These are phyloP conservation scores for Ophion costatus DNA, from an alignment of 2,888 invertebrate genomes.

Conservation along the genomic window DNA sequence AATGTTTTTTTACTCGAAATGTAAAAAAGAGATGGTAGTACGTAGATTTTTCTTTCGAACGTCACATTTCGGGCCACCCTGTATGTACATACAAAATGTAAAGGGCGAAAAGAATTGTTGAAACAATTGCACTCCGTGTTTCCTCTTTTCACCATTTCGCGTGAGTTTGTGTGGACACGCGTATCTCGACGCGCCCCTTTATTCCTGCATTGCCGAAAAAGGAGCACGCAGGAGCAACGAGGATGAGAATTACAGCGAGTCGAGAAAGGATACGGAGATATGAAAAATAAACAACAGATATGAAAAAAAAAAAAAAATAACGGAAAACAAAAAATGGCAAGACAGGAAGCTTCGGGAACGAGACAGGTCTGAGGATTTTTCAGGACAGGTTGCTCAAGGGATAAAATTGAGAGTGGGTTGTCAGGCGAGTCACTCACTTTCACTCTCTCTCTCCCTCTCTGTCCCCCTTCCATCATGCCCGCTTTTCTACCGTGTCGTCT, in stretches of 20 bases:
- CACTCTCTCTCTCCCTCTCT: slow-evolving; percentile 36
- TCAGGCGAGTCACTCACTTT: slow-evolving; percentile 70
- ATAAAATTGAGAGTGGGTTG: slow-evolving; percentile 77
- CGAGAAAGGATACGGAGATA: slow-evolving; percentile 4
- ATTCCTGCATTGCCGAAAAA: slow-evolving; percentile 51
- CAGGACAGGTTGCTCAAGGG: slow-evolving; percentile 73
- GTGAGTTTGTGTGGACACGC: not conserved
- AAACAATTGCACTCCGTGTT: slow-evolving; percentile 25
- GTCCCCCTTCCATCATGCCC: slow-evolving; percentile 23
- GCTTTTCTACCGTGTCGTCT: slow-evolving; percentile 71
- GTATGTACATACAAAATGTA: slow-evolving; percentile 6
- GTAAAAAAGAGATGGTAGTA: too few relatives aligned
- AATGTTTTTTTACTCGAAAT: too few relatives aligned
- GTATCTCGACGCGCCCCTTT: slow-evolving; percentile 33
- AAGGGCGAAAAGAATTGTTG: slow-evolving; percentile 10
- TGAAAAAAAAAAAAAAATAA: slow-evolving; percentile 18
- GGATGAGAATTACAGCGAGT: slow-evolving; percentile 27
- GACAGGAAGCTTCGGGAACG: slow-evolving; percentile 41
- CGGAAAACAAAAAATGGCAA: slow-evolving; percentile 16
- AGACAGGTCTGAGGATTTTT: slow-evolving; percentile 60
- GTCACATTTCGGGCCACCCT: not conserved
- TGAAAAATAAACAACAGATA: not conserved
- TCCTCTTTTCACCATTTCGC: slow-evolving; percentile 11
- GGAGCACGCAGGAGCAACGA: slow-evolving; percentile 23
- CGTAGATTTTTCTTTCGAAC: not conserved